Percentiles rank a stretch among this genome's conserved stretches.
Conservation (phyloP, 2,113 vertebrate species). For the Eurystomus gularis region DNA sequence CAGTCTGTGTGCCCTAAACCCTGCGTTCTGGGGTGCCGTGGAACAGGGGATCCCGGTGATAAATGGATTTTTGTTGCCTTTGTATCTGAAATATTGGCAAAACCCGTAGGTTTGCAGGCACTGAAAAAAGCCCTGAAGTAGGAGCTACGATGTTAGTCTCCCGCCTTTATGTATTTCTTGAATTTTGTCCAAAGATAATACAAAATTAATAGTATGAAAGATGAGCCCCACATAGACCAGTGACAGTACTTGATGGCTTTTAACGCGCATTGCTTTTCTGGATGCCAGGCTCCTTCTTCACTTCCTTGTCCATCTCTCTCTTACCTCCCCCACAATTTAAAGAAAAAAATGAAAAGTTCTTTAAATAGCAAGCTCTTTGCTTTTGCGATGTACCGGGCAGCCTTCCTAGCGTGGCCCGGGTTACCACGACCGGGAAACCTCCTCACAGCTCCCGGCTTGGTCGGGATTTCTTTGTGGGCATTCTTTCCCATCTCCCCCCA, state of each 20-base stretch:
- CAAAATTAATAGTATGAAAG: neutral
- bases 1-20: accelerated
- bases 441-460: neutral
- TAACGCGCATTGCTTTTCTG: neutral
- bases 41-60: neutral
- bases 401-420: neutral
- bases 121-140: neutral
- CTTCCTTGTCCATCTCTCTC: neutral
- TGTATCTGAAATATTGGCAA: neutral
- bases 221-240: neutral
- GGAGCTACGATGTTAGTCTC: neutral
- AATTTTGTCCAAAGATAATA: neutral
- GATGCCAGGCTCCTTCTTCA: neutral
- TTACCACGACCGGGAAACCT: neutral
- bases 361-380: neutral
- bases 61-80: neutral
- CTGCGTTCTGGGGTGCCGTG: neutral
- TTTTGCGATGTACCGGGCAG: neutral
- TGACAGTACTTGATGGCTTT: neutral
- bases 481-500: neutral
- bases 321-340: neutral
- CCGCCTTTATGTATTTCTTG: neutral
- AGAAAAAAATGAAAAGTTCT: neutral
- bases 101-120: neutral
- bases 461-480: neutral